These are phyloP conservation scores for Plebejus melissa DNA, from an alignment of 2,888 invertebrate genomes.

Conservation along the genomic window DNA sequence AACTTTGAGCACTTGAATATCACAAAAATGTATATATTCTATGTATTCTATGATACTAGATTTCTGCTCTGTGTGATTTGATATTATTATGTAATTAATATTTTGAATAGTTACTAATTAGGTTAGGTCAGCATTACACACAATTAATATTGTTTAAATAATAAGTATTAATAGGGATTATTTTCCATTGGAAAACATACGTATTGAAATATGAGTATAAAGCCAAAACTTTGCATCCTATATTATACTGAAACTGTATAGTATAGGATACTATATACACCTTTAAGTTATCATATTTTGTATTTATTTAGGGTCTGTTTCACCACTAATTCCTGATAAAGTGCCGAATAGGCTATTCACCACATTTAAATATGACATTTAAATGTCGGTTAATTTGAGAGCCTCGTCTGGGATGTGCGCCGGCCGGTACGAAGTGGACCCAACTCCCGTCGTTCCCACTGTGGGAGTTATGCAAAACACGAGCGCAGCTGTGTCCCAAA, in stretches of 20 bases:
- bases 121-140: too few species aligned
- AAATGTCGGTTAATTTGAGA: neutral
- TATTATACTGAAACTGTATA: too few species aligned
- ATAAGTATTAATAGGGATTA: too few species aligned
- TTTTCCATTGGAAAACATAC: too few species aligned
- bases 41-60: neutral
- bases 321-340: too few species aligned
- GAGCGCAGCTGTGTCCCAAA: slow-evolving; percentile 15
- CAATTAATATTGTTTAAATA: too few species aligned
- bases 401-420: neutral
- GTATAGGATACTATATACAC: too few species aligned
- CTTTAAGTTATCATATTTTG: too few species aligned
- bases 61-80: neutral
- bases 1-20: neutral
- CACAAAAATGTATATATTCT: neutral
- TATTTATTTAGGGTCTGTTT: neutral
- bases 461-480: slow-evolving; percentile 13
- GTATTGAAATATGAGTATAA: too few species aligned
- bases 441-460: neutral
- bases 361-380: neutral
- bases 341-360: too few species aligned
- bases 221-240: too few species aligned
- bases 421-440: neutral
- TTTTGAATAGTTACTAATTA: neutral
- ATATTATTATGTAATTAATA: neutral